These are phyloP conservation scores for Gymnocheta viridis DNA, from an alignment of 2,888 invertebrate genomes.

Conservation along the genomic window DNA sequence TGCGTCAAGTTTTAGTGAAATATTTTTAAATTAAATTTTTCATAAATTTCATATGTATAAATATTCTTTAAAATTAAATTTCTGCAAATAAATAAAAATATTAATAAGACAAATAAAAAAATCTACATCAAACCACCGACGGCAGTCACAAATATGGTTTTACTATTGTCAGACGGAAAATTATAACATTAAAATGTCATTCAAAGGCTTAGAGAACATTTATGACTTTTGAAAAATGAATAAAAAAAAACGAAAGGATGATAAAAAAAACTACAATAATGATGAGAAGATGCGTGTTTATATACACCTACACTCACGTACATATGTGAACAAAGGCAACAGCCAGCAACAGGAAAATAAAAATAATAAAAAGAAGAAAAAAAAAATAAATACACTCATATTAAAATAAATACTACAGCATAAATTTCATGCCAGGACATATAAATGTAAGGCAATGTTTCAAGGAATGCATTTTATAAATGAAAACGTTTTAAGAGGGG, in stretches of 20 bases:
- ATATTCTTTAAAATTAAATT: no score
- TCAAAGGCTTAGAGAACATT: constrained; percentile 34
- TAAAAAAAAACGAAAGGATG: not conserved
- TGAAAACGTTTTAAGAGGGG: no score
- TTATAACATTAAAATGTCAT: constrained; percentile 45
- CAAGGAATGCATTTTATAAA: no score
- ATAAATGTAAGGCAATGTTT: no score
- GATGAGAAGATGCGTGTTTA: not conserved
- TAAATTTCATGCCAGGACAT: no score
- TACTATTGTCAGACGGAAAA: constrained; percentile 25
- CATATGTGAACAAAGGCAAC: no score
- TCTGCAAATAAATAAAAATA: not conserved
- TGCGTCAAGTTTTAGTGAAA: no score
- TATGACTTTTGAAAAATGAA: constrained; percentile 9
- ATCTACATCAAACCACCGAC: not conserved
- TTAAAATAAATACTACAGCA: no score
- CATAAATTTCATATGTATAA: no score
- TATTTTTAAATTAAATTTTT: no score
- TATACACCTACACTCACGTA: not conserved
- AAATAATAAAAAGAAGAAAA: no score
- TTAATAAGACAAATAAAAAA: not conserved
- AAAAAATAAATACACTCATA: no score
- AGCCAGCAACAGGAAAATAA: not conserved
- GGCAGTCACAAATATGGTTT: not conserved
- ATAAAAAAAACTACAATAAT: not conserved